Conservation (phyloP, 2,888 invertebrate species). For the Oscheius sp. region DNA sequence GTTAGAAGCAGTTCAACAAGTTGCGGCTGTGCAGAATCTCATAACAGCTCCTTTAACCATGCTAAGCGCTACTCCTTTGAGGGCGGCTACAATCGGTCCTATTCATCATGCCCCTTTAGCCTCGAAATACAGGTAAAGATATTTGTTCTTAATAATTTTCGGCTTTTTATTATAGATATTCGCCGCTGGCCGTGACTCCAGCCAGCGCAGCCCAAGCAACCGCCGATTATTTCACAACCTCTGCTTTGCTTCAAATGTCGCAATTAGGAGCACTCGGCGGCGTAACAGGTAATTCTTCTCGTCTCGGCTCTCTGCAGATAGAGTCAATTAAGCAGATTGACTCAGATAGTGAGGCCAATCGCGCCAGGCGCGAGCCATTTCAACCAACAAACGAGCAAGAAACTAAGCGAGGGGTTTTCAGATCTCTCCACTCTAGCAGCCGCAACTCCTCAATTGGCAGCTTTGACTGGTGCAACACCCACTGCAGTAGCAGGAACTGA, state of each 20-base stretch:
- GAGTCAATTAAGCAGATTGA: slow-evolving; percentile 26
- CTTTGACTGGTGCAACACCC: slow-evolving; percentile 42
- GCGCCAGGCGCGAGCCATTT: no score
- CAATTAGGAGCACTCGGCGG: slow-evolving; percentile 43
- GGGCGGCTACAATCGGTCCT: slow-evolving; percentile 42
- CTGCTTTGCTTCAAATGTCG: slow-evolving; percentile 77
- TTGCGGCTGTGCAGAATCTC: slow-evolving; percentile 49
- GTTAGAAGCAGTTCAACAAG: slow-evolving; percentile 52
- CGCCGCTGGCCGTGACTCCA: slow-evolving; percentile 76
- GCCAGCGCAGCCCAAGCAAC: slow-evolving; percentile 36
- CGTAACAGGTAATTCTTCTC: slow-evolving; percentile 4
- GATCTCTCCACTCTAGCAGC: slow-evolving; percentile 8
- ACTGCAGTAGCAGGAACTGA: slow-evolving; percentile 40
- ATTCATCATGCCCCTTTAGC: slow-evolving; percentile 49
- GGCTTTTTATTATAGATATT: slow-evolving; percentile 75
- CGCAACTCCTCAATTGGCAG: slow-evolving; percentile 31
- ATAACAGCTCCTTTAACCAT: slow-evolving; percentile 56
- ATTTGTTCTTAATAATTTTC: not conserved
- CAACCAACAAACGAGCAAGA: not conserved
- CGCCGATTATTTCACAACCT: slow-evolving; percentile 72
- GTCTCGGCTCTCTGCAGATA: slow-evolving; percentile 8
- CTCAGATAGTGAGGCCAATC: slow-evolving; percentile 25
- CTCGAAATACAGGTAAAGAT: slow-evolving; percentile 41
- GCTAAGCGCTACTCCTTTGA: slow-evolving; percentile 45
- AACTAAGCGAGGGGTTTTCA: not conserved